phyloP scores from a whole-genome alignment of 2,888 invertebrate species.

The Eubasilissa splendida region DNA sequence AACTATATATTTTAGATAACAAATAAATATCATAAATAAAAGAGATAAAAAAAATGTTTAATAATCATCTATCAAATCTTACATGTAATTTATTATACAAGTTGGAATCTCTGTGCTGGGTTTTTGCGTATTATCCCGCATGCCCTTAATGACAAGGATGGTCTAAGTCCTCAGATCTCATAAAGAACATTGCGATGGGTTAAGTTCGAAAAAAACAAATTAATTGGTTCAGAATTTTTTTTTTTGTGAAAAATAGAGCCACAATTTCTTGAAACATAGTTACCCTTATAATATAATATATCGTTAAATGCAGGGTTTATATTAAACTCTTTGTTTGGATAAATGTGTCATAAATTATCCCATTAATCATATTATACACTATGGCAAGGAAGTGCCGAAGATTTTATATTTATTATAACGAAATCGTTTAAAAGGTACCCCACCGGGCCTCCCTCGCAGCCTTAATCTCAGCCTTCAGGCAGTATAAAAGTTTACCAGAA shows the following conservation, averaged over 20 bases:
- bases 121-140: too few species aligned
- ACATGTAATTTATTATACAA: too few species aligned
- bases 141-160: too few species aligned
- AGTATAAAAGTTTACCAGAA: slow-evolving; percentile 41
- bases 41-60: too few species aligned
- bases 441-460: background rate
- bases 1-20: too few species aligned
- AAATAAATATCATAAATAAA: too few species aligned
- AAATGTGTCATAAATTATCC: slow-evolving; percentile 8
- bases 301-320: background rate
- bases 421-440: slow-evolving; percentile 36
- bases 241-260: background rate
- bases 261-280: background rate
- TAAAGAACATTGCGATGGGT: too few species aligned
- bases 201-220: background rate
- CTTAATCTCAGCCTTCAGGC: slow-evolving; percentile 17
- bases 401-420: slow-evolving; percentile 42
- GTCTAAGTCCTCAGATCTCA: too few species aligned
- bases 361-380: slow-evolving; percentile 26
- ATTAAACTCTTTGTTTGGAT: background rate
- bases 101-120: too few species aligned
- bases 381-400: slow-evolving; percentile 27
- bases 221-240: background rate
- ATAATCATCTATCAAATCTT: too few species aligned
- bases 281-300: too few species aligned